Evolutionary conservation across 64 coral and sea anemone genomes (phyloP), one percentile per base, ranked within the genome.

Genomic region (Stylophora pistillata): DNA sequence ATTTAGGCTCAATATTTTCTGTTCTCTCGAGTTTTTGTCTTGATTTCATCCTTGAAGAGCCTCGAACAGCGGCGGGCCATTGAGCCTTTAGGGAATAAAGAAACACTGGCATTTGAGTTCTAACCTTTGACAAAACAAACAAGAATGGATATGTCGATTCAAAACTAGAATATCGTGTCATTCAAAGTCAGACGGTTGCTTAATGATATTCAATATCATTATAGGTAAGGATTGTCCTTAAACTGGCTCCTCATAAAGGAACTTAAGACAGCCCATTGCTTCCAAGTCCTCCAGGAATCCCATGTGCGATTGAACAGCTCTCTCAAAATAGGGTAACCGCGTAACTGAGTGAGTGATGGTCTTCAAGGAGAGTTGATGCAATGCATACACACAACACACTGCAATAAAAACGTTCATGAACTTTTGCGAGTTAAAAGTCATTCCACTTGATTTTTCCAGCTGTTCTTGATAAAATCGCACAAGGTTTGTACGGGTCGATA

Each of bases 391-490:
- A 59, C 79, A 82, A 6, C 59, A 64, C 0, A 60, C 59, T 10
- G 79, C 79, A 12, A 64, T 82, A 64, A 82, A 82, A 52, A 82
- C 79, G 7, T 82, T 32, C 79, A 64, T 82, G 11, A 82, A 82
- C 31, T 82, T 58, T 13, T 60, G 20, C 17, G 58, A 65, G 59
- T 63, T 30, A 34, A 82, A 82, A 82, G 30, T 66, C 52, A 30
- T 82, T 41, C 79, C 79, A 12, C 79, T 82, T 16, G n/a, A 82
- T 23, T 20, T 82, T 65, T 82, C 79, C 30, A 82, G 58, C 64
- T 82, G 79, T 41, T 59, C 57, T 23, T 65, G 79, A 60, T 82
- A 82, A 82, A 82, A 82, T 20, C 79, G 28, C 1, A 82, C 58
- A 23, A 82, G 32, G 29, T 82, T 37, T 21, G 59, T 82, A 33